Base-by-base conservation (phyloP, 1,140 invertebrate species). In the Oscheius sp. region DNA sequence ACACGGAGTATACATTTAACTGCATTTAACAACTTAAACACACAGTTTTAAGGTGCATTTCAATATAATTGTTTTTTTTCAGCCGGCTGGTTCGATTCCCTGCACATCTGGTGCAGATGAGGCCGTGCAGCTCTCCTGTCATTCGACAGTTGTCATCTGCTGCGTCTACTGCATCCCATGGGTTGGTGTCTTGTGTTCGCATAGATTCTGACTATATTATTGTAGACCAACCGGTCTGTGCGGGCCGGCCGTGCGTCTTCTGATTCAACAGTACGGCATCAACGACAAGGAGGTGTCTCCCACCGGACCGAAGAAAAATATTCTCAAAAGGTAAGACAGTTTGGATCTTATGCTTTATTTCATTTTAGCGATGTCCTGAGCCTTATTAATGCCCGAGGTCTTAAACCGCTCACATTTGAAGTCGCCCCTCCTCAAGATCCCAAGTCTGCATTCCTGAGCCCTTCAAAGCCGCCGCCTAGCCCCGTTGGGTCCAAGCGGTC, bases 261-360 rank as follows among this genome's bases (percentile, higher is more conserved):
- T 71, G 1, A 34, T 71, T 2, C 58, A 61, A 26, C 59, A 71
- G 3, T 71, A 71, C 52, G 61, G 61, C 7, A 23, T 71, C 23
- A 46, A 52, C 10, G 45, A 52, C n/a, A 13, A 38, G n/a, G 59
- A 64, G 4, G 38, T 63, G 28, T 36, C 63, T 20, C 45, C 52
- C 46, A 58, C 58, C 26, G 69, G 69, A 3, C 69, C 69, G n/a
- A 71, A 71, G 58, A 65, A 65, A 29, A 71, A 71, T 34, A 71
- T 71, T 38, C 26, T 71, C 7, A 71, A 71, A 64, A 42, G 23
- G 55, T 45, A 45, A 23, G 23, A 18, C 23, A 18, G 42, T 59
- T 59, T 59, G 20, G 29, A 59, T 59, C 29, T 15, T 59, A 15
- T 59, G 13, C 23, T 59, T 23, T 23, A 15, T 59, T 59, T 15